Evolutionary conservation across 1,140 invertebrate species (phyloP).

Genomic region (Drosophila repletoides): DNA sequence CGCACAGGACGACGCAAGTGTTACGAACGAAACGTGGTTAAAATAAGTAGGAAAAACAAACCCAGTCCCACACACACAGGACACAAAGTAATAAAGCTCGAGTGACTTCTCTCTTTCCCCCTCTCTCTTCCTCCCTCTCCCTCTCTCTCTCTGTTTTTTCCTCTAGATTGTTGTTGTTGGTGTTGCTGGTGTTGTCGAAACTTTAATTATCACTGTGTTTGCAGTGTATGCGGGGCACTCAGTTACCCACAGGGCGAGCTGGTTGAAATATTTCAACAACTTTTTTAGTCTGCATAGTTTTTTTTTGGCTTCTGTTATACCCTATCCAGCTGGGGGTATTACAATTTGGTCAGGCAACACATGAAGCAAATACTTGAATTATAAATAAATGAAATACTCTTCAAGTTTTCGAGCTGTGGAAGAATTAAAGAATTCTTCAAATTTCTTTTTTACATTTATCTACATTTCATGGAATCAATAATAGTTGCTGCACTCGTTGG

Average conservation of each 20-base stretch:
- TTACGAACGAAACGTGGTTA: slow-evolving; percentile 51
- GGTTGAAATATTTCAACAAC: slow-evolving; percentile 62
- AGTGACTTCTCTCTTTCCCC: slow-evolving; percentile 34
- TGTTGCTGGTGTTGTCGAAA: slow-evolving; percentile 61
- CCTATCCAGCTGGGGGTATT: slow-evolving; percentile 24
- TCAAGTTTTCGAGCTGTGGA: no score
- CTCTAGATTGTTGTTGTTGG: slow-evolving; percentile 2
- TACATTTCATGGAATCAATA: no score
- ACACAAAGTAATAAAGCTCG: slow-evolving; percentile 61
- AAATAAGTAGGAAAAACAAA: slow-evolving; percentile 62
- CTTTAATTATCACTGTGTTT: slow-evolving; percentile 78
- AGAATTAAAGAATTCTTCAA: no score
- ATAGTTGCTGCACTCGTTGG: no score
- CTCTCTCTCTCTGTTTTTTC: not conserved
- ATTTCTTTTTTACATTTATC: no score
- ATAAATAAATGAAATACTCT: no score
- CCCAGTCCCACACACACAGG: slow-evolving; percentile 8
- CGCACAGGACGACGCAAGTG: slow-evolving; percentile 63
- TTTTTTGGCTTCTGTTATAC: slow-evolving; percentile 19
- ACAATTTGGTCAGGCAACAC: no score
- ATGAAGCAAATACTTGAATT: no score
- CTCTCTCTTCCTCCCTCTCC: no score
- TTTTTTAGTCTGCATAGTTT: slow-evolving; percentile 61
- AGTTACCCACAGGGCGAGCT: slow-evolving; percentile 30
- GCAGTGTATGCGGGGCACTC: slow-evolving; percentile 24